A percentile compares a stretch with the other conserved stretches of the same genome.
Evolutionary conservation across 2,113 vertebrate genomes (phyloP).

Genomic region (Anas platyrhynchos): DNA sequence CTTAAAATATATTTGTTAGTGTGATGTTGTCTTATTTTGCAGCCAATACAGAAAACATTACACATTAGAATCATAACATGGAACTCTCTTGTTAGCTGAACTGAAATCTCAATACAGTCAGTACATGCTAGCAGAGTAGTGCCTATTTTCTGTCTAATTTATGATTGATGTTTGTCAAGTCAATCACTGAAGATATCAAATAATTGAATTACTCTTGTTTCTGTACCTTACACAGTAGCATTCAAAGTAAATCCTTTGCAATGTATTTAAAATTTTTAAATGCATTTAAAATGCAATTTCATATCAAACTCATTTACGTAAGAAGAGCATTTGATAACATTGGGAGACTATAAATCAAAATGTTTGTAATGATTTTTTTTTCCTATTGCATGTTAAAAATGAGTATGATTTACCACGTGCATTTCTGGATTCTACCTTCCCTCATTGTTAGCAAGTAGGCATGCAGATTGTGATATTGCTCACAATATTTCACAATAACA

Average conservation of each 20-base stretch:
- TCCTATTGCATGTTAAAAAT: neutral
- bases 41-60: neutral
- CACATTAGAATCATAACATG: neutral
- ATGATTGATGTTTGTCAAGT: neutral
- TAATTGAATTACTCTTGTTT: neutral
- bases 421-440: too few species aligned
- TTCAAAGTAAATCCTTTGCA: neutral
- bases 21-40: neutral
- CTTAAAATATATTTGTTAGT: neutral
- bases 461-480: neutral
- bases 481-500: neutral
- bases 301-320: neutral
- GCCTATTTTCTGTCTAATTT: neutral
- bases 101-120: neutral
- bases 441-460: neutral
- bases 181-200: neutral
- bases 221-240: neutral
- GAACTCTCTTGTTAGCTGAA: neutral
- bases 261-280: neutral
- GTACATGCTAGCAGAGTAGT: accelerated
- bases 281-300: neutral
- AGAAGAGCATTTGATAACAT: neutral
- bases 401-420: neutral
- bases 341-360: neutral
- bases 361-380: neutral